These are phyloP conservation scores for Drosophila elegans DNA, from an alignment of 1,140 invertebrate species.

Conservation along the genomic window DNA sequence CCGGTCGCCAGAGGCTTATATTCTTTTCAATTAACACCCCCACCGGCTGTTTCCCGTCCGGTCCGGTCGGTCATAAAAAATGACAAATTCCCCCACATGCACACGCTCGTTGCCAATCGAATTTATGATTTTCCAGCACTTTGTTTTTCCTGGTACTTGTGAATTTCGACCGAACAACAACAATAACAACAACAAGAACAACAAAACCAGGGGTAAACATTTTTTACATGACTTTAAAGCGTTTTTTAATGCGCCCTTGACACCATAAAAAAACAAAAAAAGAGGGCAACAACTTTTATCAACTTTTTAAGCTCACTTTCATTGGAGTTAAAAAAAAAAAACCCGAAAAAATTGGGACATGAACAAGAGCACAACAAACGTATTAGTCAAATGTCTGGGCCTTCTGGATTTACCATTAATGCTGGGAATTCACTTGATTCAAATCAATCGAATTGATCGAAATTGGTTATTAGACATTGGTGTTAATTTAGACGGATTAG, in stretches of 20 bases:
- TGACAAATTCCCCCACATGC: slow-evolving; percentile 12
- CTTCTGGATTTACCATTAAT: slow-evolving; percentile 28
- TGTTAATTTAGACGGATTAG: slow-evolving; percentile 23
- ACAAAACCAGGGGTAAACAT: slow-evolving; percentile 13
- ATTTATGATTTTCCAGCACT: slow-evolving; percentile 36
- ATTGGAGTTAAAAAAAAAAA: slow-evolving; percentile 5
- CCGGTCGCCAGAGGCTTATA: slow-evolving; percentile 6
- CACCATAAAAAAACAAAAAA: slow-evolving; percentile 17
- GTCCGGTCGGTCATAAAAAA: not conserved
- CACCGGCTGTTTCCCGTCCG: no score
- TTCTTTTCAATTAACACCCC: slow-evolving; percentile 30
- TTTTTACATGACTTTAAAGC: slow-evolving; percentile 13
- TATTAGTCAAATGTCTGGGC: slow-evolving; percentile 11
- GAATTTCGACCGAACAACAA: slow-evolving; percentile 3
- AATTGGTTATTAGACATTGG: not conserved
- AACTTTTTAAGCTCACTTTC: slow-evolving; percentile 16
- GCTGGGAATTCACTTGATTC: not conserved
- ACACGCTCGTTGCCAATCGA: slow-evolving; percentile 19
- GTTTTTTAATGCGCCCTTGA: slow-evolving; percentile 9
- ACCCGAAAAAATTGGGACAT: slow-evolving; percentile 4
- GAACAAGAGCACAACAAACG: slow-evolving; percentile 13
- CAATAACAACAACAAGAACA: slow-evolving; percentile 11
- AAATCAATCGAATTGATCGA: slow-evolving; percentile 3
- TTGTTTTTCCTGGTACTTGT: slow-evolving; percentile 37
- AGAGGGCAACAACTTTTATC: slow-evolving; percentile 8